These are phyloP conservation scores for Procambarus virginalis DNA, from an alignment of 1,140 invertebrate genomes.

Conservation along the genomic window DNA sequence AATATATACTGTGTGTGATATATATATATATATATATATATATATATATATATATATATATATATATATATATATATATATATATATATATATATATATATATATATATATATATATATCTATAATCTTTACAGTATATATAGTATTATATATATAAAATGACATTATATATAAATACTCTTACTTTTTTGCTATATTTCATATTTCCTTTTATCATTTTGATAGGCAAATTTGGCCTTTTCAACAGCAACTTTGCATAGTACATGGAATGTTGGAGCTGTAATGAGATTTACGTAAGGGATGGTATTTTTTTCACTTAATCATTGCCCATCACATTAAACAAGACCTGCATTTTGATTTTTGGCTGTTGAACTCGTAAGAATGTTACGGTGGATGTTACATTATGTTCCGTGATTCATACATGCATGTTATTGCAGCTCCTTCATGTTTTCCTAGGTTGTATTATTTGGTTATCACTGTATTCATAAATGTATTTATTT, in stretches of 20 bases:
- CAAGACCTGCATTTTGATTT: not conserved
- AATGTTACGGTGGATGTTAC: not conserved
- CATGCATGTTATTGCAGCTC: not conserved
- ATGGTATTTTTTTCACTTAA: not conserved
- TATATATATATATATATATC: no score
- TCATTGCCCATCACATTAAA: not conserved
- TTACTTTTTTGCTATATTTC: not conserved
- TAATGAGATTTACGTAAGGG: not conserved
- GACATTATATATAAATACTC: not conserved
- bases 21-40: no score
- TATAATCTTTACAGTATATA: no score
- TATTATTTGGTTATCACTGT: conserved; percentile 19
- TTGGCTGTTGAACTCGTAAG: not conserved
- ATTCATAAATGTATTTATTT: conserved; percentile 32
- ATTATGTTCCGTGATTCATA: not conserved
- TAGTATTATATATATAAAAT: not conserved
- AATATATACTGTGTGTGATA: no score
- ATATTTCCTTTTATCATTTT: not conserved
- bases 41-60: no score
- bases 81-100: no score
- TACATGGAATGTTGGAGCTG: conserved; percentile 6
- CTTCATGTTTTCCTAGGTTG: conserved; percentile 8
- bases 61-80: no score
- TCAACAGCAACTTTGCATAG: not conserved
- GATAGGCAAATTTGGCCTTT: not conserved